phyloP scores from a whole-genome alignment of 2,113 vertebrate genomes.

The Dasypus novemcinctus region DNA sequence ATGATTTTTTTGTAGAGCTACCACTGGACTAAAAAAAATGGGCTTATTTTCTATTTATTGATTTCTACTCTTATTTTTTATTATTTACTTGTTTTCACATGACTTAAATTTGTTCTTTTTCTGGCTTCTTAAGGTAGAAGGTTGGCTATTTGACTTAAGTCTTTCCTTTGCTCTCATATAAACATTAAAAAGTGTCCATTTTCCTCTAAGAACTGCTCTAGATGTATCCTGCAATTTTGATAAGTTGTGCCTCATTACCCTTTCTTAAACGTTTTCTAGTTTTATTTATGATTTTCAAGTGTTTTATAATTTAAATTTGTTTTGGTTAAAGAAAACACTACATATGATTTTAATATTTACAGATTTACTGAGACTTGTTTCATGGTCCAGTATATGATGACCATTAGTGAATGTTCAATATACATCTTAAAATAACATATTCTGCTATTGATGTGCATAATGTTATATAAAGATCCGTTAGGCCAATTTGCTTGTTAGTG shows the following conservation, averaged over 20 bases:
- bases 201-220: not conserved
- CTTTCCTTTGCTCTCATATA: not conserved
- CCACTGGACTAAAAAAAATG: no score
- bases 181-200: not conserved
- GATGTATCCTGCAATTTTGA: not conserved
- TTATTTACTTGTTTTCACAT: not conserved
- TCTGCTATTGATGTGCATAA: not conserved
- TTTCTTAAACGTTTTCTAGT: not conserved
- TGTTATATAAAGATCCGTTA: not conserved
- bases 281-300: not conserved
- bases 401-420: not conserved
- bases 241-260: not conserved
- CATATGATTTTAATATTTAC: not conserved
- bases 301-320: not conserved
- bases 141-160: not conserved
- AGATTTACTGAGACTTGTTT: not conserved
- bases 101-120: not conserved
- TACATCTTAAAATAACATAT: not conserved
- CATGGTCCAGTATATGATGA: not conserved
- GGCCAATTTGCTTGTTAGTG: not conserved
- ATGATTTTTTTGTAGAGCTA: no score
- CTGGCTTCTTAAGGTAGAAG: not conserved
- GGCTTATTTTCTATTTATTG: not conserved
- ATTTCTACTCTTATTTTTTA: not conserved
- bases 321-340: not conserved